A percentile compares a stretch with the other conserved stretches of the same genome.
These are phyloP conservation scores for Hypsopygia costalis DNA, from an alignment of 2,888 invertebrate species.

Conservation along the genomic window DNA sequence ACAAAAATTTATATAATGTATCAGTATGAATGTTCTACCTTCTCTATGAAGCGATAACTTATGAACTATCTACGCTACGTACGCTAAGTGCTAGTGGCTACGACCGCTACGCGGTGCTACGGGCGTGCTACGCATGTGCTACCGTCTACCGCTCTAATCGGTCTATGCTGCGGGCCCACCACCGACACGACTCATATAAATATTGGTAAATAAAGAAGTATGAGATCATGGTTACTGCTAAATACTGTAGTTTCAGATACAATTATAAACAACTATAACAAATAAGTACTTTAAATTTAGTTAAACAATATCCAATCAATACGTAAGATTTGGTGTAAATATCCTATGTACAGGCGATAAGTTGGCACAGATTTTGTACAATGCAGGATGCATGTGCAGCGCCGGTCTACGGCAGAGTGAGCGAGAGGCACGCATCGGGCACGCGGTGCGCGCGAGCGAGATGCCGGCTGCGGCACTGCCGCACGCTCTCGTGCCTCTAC, in stretches of 20 bases:
- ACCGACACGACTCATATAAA: not conserved
- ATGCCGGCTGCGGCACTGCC: constrained; percentile 56
- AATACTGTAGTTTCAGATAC: too few relatives aligned
- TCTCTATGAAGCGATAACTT: too few relatives aligned
- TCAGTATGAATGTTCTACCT: too few relatives aligned
- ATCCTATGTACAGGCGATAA: constrained; percentile 28
- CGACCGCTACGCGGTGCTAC: constrained; percentile 30
- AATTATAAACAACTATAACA: too few relatives aligned
- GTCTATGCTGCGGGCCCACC: not conserved
- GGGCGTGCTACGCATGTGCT: constrained; percentile 40
- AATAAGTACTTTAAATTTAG: not conserved
- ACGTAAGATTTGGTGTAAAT: constrained; percentile 12
- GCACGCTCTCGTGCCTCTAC: constrained; percentile 16
- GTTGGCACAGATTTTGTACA: constrained; percentile 45
- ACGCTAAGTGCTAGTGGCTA: constrained; percentile 26
- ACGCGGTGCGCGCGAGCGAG: constrained; percentile 44
- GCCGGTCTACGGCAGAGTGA: constrained; percentile 41
- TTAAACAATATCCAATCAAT: constrained; percentile 19
- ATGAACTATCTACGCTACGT: constrained; percentile 26
- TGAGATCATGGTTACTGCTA: not conserved
- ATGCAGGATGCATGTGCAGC: constrained; percentile 66
- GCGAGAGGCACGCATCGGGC: constrained; percentile 37
- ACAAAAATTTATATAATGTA: too few relatives aligned
- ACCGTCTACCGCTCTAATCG: constrained; percentile 3
- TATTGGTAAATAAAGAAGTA: not conserved